A percentile compares a stretch with the other conserved stretches of the same genome.
Conservation (phyloP, 2,113 vertebrate genomes). For the Atractosteus spatula region DNA sequence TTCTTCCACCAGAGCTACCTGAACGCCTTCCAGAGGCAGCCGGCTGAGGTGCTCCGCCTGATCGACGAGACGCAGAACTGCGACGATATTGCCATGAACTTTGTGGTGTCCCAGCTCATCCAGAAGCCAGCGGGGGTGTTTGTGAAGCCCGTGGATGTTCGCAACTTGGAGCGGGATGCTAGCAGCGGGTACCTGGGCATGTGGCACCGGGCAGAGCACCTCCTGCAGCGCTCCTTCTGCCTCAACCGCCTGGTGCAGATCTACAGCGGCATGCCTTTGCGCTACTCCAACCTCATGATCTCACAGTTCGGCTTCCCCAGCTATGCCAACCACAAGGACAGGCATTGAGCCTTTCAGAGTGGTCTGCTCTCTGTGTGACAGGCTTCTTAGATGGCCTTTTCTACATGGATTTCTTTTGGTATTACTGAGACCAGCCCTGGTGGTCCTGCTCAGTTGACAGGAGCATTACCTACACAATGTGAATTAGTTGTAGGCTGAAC, state of each 20-base stretch:
- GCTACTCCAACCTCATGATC: constrained; percentile 90
- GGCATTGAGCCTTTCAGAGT: constrained; percentile 39
- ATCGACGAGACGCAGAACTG: constrained; percentile 92
- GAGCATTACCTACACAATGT: too few species aligned
- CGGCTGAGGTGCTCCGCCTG: constrained; percentile 68
- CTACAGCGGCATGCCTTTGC: constrained; percentile 84
- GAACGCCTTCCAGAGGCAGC: constrained; percentile 80
- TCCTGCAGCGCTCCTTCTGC: constrained; percentile 89
- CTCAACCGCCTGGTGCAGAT: constrained; percentile 82
- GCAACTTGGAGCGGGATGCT: constrained; percentile 86
- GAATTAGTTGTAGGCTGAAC: too few species aligned
- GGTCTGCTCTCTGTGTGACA: too few species aligned
- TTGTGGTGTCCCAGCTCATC: constrained; percentile 69
- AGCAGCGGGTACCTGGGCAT: constrained; percentile 84
- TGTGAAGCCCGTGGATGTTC: constrained; percentile 85
- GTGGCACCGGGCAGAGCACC: constrained; percentile 91
- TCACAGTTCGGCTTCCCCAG: constrained; percentile 92
- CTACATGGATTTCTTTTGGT: too few species aligned
- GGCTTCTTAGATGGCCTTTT: too few species aligned
- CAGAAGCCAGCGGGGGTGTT: constrained; percentile 80
- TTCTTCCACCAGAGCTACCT: constrained; percentile 85
- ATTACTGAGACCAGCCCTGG: too few species aligned
- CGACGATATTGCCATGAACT: constrained; percentile 92
- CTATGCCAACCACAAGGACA: constrained; percentile 88
- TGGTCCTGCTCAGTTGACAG: too few species aligned